phyloP scores from a whole-genome alignment of 2,797 vertebrate genomes.

The Psittacula echo region DNA sequence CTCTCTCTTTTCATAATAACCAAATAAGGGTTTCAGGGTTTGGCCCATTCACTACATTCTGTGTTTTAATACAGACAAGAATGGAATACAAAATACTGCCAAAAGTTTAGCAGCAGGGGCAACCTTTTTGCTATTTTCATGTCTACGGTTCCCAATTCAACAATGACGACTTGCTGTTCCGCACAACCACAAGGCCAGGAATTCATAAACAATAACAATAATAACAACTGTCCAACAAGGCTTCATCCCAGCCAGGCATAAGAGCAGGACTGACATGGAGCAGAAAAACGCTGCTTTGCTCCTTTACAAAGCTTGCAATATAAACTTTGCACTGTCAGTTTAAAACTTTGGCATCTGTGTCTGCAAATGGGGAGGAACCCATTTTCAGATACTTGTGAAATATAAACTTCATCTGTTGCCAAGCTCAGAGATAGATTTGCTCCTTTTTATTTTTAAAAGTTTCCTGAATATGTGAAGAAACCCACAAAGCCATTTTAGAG shows the following conservation, averaged over 20 bases:
- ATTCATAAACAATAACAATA: constrained; percentile 41
- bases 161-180: background rate
- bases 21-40: constrained; percentile 50
- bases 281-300: background rate
- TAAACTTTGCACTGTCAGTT: constrained; percentile 60
- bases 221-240: background rate
- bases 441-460: constrained; percentile 71
- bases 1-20: constrained; percentile 27
- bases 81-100: constrained; percentile 51
- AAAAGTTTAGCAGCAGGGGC: constrained; percentile 53
- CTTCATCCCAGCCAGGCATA: background rate
- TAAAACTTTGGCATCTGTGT: constrained; percentile 59
- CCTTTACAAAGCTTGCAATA: constrained; percentile 17
- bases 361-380: constrained; percentile 68
- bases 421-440: constrained; percentile 62
- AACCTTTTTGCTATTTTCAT: constrained; percentile 45
- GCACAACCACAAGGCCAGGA: background rate
- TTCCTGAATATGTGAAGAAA: constrained; percentile 54
- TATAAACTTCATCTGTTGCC: constrained; percentile 61
- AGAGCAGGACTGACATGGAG: background rate
- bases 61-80: constrained; percentile 49
- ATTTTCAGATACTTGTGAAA: constrained; percentile 68
- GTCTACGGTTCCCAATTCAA: background rate
- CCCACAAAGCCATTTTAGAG: constrained; percentile 55
- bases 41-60: constrained; percentile 62